Evolutionary conservation across 2,797 vertebrate genomes (phyloP).

Genomic region (Petrocephalus sullivani): DNA sequence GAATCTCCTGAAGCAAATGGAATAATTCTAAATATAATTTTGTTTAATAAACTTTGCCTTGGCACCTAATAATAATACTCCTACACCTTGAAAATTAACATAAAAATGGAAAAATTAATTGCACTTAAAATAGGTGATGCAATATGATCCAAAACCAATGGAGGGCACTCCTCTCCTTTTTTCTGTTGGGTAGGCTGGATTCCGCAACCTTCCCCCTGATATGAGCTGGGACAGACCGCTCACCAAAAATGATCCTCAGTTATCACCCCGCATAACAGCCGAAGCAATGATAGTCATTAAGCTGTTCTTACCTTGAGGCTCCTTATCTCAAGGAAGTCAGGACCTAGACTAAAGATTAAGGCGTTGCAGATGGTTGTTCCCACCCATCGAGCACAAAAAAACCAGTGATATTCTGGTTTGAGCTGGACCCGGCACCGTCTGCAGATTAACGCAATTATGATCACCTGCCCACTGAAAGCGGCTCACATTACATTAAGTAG

Average conservation of each 20-base stretch:
- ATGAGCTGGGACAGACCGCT: neutral
- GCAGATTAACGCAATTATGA: neutral
- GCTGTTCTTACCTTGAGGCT: neutral
- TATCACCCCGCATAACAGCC: neutral
- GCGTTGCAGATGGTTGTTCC: neutral
- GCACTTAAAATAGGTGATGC: neutral
- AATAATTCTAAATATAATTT: conserved; percentile 48
- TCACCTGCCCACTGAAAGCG: neutral
- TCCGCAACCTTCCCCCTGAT: neutral
- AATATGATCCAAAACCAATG: neutral
- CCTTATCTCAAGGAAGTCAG: neutral
- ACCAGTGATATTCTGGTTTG: neutral
- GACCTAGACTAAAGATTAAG: neutral
- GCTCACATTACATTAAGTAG: neutral
- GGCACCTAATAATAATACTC: neutral
- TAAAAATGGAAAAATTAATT: conserved; percentile 3
- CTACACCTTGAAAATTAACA: neutral
- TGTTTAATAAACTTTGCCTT: neutral
- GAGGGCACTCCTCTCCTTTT: neutral
- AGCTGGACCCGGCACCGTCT: neutral
- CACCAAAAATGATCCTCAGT: neutral
- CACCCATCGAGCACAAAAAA: no score
- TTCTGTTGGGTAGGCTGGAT: neutral
- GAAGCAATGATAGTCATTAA: neutral
- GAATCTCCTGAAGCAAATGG: neutral